A percentile compares a stretch with the other conserved stretches of the same genome.
phyloP scores from a whole-genome alignment of 2,888 invertebrate species.

The Pristionchus japonicus region DNA sequence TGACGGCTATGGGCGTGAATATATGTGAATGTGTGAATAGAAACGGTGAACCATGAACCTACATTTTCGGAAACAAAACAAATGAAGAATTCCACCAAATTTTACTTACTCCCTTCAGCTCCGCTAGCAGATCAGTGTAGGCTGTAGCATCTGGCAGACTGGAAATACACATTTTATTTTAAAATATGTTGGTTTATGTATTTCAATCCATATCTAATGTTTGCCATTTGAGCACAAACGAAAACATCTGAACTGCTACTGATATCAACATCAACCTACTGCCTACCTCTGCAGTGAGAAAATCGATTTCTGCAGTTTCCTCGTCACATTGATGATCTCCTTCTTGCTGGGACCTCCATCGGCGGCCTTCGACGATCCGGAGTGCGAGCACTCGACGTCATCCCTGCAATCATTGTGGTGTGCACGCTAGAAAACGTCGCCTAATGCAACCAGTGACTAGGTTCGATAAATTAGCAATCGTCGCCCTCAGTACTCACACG shows the following conservation, averaged over 20 bases:
- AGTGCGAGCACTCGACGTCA: slow-evolving; percentile 21
- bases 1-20: too few species aligned
- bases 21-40: too few species aligned
- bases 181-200: too few species aligned
- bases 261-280: not conserved
- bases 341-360: slow-evolving; percentile 49
- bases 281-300: slow-evolving; percentile 52
- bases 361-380: not conserved
- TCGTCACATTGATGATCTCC: slow-evolving; percentile 54
- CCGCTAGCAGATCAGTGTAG: not conserved
- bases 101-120: slow-evolving; percentile 22
- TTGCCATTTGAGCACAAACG: too few species aligned
- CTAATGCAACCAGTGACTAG: not conserved
- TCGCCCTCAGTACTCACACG: slow-evolving; percentile 35
- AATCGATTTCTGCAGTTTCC: slow-evolving; percentile 54
- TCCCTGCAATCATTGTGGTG: not conserved
- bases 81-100: not conserved
- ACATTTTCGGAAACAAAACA: too few species aligned
- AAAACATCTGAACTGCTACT: not conserved
- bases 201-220: not conserved
- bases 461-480: not conserved
- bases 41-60: too few species aligned
- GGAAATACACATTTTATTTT: not conserved
- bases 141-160: slow-evolving; percentile 6
- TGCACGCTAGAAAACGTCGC: not conserved